Base-by-base conservation (phyloP, 1,140 invertebrate genomes). In the Psilanteris sp. region DNA sequence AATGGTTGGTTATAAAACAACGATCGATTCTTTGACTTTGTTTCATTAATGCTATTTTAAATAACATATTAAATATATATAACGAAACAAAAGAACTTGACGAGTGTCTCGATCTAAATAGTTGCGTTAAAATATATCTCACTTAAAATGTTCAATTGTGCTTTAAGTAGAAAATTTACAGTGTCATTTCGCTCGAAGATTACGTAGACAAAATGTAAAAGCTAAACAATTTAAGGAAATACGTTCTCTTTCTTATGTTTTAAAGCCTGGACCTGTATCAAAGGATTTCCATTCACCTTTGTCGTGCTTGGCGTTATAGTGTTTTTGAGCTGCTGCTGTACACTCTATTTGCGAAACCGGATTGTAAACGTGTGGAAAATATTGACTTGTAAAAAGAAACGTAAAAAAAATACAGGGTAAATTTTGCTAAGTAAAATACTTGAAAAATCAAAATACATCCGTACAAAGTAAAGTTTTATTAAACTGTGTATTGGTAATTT, bases 321-420 rank as follows among this genome's bases (percentile, higher is more conserved):
- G 29, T 24, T 84, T 9, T 3, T 83, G 8, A 83, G 76, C 26
- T 86, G 85, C 31, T 84, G 81, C 14, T 86, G 85, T 13, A 71
- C 84, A 11, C 37, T 88, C 1, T 72, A 67, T 48, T 50, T 85
- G 36, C 74, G 81, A 41, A 75, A 72, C 41, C 77, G 55, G 20
- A 16, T 85, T 16, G 55, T 75, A 4, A 50, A 32, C 3, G 44
- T 81, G 1, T 59, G 71, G 3, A 44, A 74, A 36, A 80, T 57
- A 37, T 66, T 70, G 18, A 78, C 64, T 20, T 46, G 77, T 8
- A 80, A 52, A 55, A 74, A 71, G 13, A 71, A 57, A 41, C 24
- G 29, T 0, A 62, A 68, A 13, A 71, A 76, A 46, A 55, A 64
- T 1, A 0, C 7, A 4, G 59, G 61, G 74, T 77, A 62, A 50